Conservation (phyloP, 2,113 vertebrate genomes). For the Cathartes aura region DNA sequence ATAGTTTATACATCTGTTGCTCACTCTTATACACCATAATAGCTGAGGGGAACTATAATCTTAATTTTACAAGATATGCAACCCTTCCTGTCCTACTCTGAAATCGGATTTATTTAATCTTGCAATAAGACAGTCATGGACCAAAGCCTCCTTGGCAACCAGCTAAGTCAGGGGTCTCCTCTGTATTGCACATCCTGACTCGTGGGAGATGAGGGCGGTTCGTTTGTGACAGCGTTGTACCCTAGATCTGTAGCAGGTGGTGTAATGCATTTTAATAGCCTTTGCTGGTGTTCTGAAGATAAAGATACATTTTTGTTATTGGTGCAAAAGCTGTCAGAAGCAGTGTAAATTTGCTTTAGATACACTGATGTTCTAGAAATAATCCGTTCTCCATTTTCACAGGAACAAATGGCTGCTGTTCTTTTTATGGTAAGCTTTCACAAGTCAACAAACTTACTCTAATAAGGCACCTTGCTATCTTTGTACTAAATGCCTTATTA, state of each 20-base stretch:
- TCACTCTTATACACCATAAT: background rate
- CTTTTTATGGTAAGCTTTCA: background rate
- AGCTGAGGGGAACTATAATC: background rate
- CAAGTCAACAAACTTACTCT: background rate
- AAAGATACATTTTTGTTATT: background rate
- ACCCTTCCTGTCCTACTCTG: background rate
- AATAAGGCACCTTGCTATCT: background rate
- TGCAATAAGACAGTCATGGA: background rate
- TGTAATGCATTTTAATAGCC: background rate
- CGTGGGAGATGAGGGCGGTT: background rate
- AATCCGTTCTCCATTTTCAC: background rate
- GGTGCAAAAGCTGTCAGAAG: background rate
- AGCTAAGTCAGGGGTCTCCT: background rate
- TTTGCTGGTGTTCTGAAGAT: background rate
- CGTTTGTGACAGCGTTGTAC: accelerated
- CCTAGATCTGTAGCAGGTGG: background rate
- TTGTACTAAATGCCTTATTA: background rate
- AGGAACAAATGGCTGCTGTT: background rate
- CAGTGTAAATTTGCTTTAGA: background rate
- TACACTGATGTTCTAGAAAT: background rate
- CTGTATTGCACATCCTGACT: background rate
- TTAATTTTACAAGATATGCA: background rate
- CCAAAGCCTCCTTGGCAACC: background rate
- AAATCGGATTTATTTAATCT: background rate
- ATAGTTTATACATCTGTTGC: background rate